Evolutionary conservation across 2,113 vertebrate genomes (phyloP), one percentile per base, ranked within the genome.

Genomic region (Alouatta palliata): DNA sequence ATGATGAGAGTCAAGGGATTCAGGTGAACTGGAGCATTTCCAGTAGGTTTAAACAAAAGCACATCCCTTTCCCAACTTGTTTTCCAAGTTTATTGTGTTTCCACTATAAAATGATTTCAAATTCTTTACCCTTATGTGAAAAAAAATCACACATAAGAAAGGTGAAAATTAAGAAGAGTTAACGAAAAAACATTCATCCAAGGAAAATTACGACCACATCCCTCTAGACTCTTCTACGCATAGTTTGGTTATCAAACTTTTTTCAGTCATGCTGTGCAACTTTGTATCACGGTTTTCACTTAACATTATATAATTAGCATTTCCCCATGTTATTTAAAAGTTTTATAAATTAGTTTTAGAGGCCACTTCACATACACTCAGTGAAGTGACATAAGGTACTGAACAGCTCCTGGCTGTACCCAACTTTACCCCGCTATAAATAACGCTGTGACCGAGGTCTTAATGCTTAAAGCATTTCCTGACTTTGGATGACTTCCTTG

Each of bases 91-190:
- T 73, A 56, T 17, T 88, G 77, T 73, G 37, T 66, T 88, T 91
- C 70, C n/a, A 88, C 45, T 79, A 47, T 47, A 88, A 90, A 91
- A 84, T 91, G 79, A 83, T 87, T 54, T 83, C 88, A 79, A 88
- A 5, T 73, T 80, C 8, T 80, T 94, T 68, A 89, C 4, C 79
- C 9, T 83, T 83, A 54, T 61, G 70, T n/a, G 2, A 6, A 13
- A 35, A 19, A 25, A 47, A 87, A 82, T 40, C 49, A 91, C 10
- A 64, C 13, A 45, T 40, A 30, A 82, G 32, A 79, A 85, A 64
- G 12, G 32, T 37, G n/a, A 25, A 92, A 64, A 79, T 27, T 30
- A 64, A 70, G 9, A 47, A 35, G 91, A 95, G 82, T 47, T 64
- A 75, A 77, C 30, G 58, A 87, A 73, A 96, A 83, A 82, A 7